Evolutionary conservation across 92 coral and sea anemone species (phyloP).

Genomic region (Porites rus): DNA sequence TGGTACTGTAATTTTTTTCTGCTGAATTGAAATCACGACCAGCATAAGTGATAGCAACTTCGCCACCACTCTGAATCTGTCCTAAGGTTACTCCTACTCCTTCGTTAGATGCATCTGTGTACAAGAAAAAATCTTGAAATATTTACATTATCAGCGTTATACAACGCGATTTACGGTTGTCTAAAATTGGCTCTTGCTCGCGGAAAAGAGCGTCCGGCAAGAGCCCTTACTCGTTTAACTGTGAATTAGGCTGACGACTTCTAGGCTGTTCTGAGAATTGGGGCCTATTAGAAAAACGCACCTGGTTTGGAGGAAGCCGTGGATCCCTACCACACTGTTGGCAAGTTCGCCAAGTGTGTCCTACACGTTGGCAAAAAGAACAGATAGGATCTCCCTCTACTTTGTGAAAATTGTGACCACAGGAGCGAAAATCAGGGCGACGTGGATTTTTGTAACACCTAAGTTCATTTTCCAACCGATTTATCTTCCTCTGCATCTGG

Average conservation of each 20-base stretch:
- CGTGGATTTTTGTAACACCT: slow-evolving; percentile 4
- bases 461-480: neutral
- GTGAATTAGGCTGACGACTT: neutral
- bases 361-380: neutral
- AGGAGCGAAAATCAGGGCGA: neutral
- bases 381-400: neutral
- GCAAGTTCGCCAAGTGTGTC: neutral
- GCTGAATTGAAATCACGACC: slow-evolving; percentile 51
- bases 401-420: neutral
- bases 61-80: slow-evolving; percentile 43
- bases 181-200: neutral
- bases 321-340: neutral
- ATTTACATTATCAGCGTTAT: no score
- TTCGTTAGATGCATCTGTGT: slow-evolving; percentile 44
- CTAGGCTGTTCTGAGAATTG: neutral
- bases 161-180: neutral
- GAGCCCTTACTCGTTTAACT: slow-evolving; percentile 2
- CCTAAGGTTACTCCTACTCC: slow-evolving; percentile 58
- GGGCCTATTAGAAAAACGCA: neutral
- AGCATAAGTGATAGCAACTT: slow-evolving; percentile 57
- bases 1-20: slow-evolving; percentile 62
- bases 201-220: neutral
- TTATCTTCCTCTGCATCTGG: neutral
- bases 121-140: neutral
- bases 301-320: neutral